phyloP scores from a whole-genome alignment of 2,113 vertebrate genomes.

The Chaenogobius annularis region DNA sequence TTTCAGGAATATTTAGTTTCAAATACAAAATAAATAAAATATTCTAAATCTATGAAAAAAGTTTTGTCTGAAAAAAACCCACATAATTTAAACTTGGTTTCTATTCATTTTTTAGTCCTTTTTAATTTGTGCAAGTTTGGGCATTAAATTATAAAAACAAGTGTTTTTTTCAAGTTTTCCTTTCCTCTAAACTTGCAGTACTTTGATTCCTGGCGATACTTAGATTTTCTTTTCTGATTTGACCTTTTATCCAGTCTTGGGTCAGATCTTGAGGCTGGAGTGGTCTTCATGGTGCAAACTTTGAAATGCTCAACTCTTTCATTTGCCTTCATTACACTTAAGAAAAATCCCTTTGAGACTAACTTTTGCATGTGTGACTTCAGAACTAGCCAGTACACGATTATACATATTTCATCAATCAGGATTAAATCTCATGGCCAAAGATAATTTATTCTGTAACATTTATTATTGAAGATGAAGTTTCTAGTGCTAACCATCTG shows the following conservation, averaged over 20 bases:
- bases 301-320: background rate
- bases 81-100: no score
- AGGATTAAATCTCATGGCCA: slow-evolving; percentile 1
- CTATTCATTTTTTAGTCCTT: no score
- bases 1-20: background rate
- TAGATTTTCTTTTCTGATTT: background rate
- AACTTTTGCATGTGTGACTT: background rate
- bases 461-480: slow-evolving; percentile 34
- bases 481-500: slow-evolving; percentile 12
- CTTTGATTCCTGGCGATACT: background rate
- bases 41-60: background rate
- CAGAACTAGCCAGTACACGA: background rate
- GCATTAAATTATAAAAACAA: no score
- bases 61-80: no score
- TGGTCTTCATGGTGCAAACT: background rate
- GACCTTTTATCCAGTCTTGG: background rate
- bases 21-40: no score
- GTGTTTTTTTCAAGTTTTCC: background rate
- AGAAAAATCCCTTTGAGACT: background rate
- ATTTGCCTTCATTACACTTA: background rate
- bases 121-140: no score
- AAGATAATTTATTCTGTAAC: slow-evolving; percentile 2
- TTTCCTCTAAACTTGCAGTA: no score
- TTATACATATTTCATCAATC: slow-evolving; percentile 11
- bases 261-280: background rate